A percentile compares a stretch with the other conserved stretches of the same genome.
phyloP scores from a whole-genome alignment of 2,797 vertebrate species.

The Manis pentadactyla region DNA sequence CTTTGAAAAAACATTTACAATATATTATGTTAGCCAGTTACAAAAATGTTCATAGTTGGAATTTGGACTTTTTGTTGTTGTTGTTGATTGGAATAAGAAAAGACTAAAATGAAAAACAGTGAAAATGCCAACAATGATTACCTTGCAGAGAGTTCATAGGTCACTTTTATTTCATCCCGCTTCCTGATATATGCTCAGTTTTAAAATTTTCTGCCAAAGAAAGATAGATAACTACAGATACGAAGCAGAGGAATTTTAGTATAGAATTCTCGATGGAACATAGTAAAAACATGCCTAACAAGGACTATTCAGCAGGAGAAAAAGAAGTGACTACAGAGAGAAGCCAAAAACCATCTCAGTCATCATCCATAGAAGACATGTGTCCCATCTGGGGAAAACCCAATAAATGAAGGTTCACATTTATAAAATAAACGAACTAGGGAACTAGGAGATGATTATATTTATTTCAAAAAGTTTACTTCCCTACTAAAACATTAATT shows the following conservation, averaged over 20 bases:
- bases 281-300: not conserved
- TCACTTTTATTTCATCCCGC: slow-evolving; percentile 37
- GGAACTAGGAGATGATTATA: not conserved
- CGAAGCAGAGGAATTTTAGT: not conserved
- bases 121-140: not conserved
- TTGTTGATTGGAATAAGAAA: not conserved
- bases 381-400: not conserved
- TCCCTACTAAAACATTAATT: not conserved
- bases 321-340: not conserved
- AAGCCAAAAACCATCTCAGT: not conserved
- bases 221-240: not conserved
- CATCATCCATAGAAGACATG: not conserved
- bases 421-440: slow-evolving; percentile 15
- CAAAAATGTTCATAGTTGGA: not conserved
- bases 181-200: not conserved
- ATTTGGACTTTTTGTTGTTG: slow-evolving; percentile 5
- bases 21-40: not conserved
- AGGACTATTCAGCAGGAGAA: not conserved
- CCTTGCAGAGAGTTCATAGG: not conserved
- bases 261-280: not conserved
- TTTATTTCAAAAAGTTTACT: not conserved
- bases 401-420: not conserved
- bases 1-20: not conserved
- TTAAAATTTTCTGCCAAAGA: not conserved
- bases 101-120: not conserved